Conservation (phyloP, 1,140 invertebrate genomes). For the Melanaphis sacchari region DNA sequence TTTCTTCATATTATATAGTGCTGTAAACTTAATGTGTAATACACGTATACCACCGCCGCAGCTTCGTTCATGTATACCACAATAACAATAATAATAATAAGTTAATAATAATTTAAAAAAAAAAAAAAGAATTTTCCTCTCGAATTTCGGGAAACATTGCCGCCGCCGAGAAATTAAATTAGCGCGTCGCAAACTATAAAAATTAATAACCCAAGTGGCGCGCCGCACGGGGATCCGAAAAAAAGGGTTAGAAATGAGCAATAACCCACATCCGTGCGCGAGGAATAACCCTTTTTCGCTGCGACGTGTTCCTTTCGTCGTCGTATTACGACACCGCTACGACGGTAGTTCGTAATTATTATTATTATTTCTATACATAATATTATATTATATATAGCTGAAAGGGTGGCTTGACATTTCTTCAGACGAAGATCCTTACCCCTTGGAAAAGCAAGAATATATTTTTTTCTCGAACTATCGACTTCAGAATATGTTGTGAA, state of each 20-base stretch:
- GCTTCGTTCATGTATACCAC: no score
- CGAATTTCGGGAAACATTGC: neutral
- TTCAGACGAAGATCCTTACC: neutral
- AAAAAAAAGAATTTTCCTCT: neutral
- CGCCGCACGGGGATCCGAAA: neutral
- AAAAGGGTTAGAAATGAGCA: conserved; percentile 46
- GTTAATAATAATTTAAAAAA: conserved; percentile 7
- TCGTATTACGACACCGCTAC: neutral
- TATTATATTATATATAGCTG: neutral
- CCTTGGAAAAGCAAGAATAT: neutral
- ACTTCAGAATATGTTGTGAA: neutral
- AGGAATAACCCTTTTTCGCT: neutral
- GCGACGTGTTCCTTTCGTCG: conserved; percentile 23
- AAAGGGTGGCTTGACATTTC: neutral
- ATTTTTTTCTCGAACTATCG: neutral
- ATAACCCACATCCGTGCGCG: conserved; percentile 28
- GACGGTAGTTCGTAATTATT: neutral
- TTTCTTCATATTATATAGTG: neutral
- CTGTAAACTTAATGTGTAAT: neutral
- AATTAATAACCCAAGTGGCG: conserved; percentile 39
- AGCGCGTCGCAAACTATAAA: conserved; percentile 29
- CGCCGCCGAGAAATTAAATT: conserved; percentile 34
- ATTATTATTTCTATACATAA: neutral
- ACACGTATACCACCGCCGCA: neutral
- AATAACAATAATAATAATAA: neutral